Conservation (phyloP, 1,140 invertebrate genomes). For the Ceratosolen fusciceps region DNA sequence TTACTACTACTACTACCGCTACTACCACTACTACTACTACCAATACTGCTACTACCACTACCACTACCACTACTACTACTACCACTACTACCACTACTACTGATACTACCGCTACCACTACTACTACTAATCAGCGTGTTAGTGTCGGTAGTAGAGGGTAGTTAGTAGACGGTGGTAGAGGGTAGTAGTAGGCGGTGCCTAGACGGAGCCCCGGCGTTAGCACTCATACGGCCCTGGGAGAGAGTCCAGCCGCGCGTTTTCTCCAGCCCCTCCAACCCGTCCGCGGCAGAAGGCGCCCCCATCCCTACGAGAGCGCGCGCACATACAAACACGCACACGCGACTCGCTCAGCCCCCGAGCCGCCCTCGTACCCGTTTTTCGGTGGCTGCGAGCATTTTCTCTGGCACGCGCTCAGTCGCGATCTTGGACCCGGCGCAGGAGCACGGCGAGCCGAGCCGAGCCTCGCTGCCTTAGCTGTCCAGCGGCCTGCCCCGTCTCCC, state of each 20-base stretch:
- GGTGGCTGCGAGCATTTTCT: slow-evolving; percentile 9
- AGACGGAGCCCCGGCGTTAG: background rate
- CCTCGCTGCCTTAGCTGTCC: background rate
- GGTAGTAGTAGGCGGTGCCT: slow-evolving; percentile 14
- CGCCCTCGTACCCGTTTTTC: background rate
- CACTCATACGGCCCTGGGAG: slow-evolving; percentile 26
- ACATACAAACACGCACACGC: too few species aligned
- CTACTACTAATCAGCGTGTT: too few species aligned
- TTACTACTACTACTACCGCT: too few species aligned
- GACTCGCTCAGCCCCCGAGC: too few species aligned
- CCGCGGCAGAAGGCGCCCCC: background rate
- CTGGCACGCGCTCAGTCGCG: slow-evolving; percentile 36
- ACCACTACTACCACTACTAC: too few species aligned
- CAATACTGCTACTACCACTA: too few species aligned
- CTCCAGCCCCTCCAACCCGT: background rate
- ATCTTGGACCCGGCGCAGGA: slow-evolving; percentile 35
- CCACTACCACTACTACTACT: too few species aligned
- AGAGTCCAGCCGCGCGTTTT: slow-evolving; percentile 1
- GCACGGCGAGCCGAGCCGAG: background rate
- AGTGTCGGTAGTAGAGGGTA: too few species aligned
- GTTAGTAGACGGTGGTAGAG: too few species aligned
- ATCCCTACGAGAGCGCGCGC: too few species aligned
- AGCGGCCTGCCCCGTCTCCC: background rate
- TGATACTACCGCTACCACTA: too few species aligned
- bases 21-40: too few species aligned